These are phyloP conservation scores for Bombylius discolor DNA, from an alignment of 2,888 invertebrate species.

Conservation along the genomic window DNA sequence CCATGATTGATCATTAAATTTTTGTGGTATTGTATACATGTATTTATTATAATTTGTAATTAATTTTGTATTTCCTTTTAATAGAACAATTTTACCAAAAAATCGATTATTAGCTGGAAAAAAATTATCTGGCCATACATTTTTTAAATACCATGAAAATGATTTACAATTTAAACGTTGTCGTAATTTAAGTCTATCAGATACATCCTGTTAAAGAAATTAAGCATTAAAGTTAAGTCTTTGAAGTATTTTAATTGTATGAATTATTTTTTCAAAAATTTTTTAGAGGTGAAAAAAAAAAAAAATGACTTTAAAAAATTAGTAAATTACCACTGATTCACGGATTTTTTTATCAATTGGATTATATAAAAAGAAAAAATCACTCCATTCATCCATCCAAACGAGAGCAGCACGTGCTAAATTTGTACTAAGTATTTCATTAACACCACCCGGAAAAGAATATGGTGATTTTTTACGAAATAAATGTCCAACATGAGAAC, in stretches of 20 bases:
- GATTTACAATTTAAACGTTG: conserved; percentile 65
- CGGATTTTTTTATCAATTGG: conserved; percentile 39
- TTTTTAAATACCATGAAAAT: conserved; percentile 88
- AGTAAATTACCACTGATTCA: conserved; percentile 13
- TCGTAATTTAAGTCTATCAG: conserved; percentile 52
- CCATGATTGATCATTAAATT: conserved; percentile 22
- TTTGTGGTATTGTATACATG: conserved; percentile 26
- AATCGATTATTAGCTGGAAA: conserved; percentile 77
- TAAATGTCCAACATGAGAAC: conserved; percentile 86
- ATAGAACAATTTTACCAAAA: conserved; percentile 66
- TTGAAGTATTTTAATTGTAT: too few species aligned
- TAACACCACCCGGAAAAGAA: conserved; percentile 84
- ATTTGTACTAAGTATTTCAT: conserved; percentile 67
- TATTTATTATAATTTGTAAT: conserved; percentile 24
- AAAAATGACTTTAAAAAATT: background rate
- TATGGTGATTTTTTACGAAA: conserved; percentile 91
- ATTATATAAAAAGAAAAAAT: conserved; percentile 81
- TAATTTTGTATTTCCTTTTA: conserved; percentile 27
- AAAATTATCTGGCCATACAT: conserved; percentile 93
- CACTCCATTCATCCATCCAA: conserved; percentile 97
- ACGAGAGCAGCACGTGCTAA: conserved; percentile 85
- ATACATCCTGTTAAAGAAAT: conserved; percentile 39
- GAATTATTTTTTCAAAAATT: conserved; percentile 16
- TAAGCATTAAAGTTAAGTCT: too few species aligned
- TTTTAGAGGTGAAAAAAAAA: background rate